Evolutionary conservation across 2,797 vertebrate species (phyloP).

Genomic region (Falco columbarius): DNA sequence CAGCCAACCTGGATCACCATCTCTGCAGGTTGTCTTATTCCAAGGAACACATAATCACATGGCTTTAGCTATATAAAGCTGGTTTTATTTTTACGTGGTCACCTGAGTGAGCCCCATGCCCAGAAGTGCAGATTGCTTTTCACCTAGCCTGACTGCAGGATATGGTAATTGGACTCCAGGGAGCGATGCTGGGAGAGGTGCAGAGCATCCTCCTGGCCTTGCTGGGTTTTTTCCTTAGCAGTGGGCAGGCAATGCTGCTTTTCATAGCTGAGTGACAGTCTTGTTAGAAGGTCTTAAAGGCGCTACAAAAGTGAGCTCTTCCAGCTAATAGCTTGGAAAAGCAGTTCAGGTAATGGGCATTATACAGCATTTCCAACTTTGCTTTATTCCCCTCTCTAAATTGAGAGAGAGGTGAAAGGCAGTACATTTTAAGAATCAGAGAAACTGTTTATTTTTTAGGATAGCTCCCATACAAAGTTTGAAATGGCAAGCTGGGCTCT

Average conservation of each 20-base stretch:
- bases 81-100: background rate
- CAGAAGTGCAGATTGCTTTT: background rate
- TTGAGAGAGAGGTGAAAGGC: background rate
- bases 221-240: slow-evolving; percentile 28
- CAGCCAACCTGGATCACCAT: background rate
- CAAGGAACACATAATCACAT: background rate
- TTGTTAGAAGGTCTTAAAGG: background rate
- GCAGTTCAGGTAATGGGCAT: background rate
- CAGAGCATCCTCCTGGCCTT: slow-evolving; percentile 20
- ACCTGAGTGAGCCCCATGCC: background rate
- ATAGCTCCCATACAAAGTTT: background rate
- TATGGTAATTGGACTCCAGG: slow-evolving; percentile 54
- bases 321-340: slow-evolving; percentile 16
- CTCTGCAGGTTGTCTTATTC: background rate
- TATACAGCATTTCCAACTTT: background rate
- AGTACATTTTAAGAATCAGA: background rate
- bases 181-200: background rate
- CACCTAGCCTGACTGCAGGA: slow-evolving; percentile 2
- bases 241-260: background rate
- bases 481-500: background rate
- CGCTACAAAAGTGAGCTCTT: slow-evolving; percentile 14
- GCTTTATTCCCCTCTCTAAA: background rate
- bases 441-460: background rate
- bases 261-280: slow-evolving; percentile 37
- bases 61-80: background rate